Conservation (phyloP, 2,888 invertebrate genomes). For the Apamea crenata region DNA sequence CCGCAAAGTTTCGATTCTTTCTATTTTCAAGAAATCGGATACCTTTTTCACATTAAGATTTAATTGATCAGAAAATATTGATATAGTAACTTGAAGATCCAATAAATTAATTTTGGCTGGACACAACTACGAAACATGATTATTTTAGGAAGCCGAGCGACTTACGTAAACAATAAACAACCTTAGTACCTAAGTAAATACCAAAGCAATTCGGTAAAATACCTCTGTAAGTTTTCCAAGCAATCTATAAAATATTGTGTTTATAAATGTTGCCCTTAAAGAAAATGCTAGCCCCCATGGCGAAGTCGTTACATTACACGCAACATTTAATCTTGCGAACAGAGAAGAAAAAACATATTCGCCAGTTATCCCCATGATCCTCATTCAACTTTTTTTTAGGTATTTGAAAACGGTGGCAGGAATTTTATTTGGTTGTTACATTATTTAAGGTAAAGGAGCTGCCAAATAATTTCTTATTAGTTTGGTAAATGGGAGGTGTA, state of each 20-base stretch:
- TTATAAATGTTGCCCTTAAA: slow-evolving; percentile 60
- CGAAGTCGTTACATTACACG: slow-evolving; percentile 78
- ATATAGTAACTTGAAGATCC: background rate
- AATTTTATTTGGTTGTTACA: background rate
- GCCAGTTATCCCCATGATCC: slow-evolving; percentile 68
- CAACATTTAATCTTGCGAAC: slow-evolving; percentile 77
- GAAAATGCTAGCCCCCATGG: slow-evolving; percentile 72
- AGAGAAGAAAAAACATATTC: slow-evolving; percentile 72
- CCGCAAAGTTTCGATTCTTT: background rate
- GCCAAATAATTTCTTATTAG: background rate
- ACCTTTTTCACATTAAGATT: background rate
- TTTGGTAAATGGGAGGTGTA: background rate
- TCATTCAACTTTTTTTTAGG: slow-evolving; percentile 65
- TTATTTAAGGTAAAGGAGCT: background rate
- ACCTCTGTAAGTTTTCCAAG: slow-evolving; percentile 30
- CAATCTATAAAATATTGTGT: slow-evolving; percentile 51
- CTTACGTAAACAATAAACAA: background rate
- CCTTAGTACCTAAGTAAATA: background rate
- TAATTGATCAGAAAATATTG: background rate
- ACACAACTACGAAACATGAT: background rate
- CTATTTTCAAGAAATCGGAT: background rate
- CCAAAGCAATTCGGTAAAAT: slow-evolving; percentile 17
- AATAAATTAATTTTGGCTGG: background rate
- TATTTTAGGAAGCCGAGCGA: background rate
- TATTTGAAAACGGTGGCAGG: slow-evolving; percentile 19